Conservation (phyloP, 2,113 vertebrate species). For the Gymnarchus niloticus region DNA sequence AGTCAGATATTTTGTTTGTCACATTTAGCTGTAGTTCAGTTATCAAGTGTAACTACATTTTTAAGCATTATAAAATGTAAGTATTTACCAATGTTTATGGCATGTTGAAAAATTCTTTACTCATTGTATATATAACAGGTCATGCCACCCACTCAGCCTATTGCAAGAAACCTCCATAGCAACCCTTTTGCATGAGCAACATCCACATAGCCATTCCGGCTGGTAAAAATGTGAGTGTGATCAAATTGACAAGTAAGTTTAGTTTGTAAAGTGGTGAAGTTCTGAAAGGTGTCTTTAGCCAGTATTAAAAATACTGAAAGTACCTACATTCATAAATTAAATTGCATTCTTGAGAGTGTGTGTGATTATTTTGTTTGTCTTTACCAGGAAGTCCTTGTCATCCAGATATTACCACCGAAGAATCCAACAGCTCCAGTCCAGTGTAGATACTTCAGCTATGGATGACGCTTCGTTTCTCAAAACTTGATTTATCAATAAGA, state of each 20-base stretch:
- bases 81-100: not conserved
- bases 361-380: not conserved
- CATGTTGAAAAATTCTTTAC: not conserved
- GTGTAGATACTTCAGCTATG: not conserved
- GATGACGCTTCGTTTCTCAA: not conserved
- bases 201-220: constrained; percentile 3
- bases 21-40: too few relatives aligned
- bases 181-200: constrained; percentile 65
- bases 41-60: not conserved
- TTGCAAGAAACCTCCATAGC: constrained; percentile 52
- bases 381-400: constrained; percentile 8
- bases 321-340: not conserved
- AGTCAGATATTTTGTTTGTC: too few relatives aligned
- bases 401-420: not conserved
- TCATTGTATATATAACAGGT: constrained; percentile 12
- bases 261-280: not conserved
- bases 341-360: too few relatives aligned
- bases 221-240: not conserved
- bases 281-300: not conserved
- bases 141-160: not conserved
- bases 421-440: not conserved
- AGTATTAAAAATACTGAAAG: not conserved
- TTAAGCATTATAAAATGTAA: not conserved
- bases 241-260: not conserved
- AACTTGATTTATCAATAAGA: not conserved